Evolutionary conservation across 2,888 invertebrate genomes (phyloP).

Genomic region (Chrysotoxum bicinctum): DNA sequence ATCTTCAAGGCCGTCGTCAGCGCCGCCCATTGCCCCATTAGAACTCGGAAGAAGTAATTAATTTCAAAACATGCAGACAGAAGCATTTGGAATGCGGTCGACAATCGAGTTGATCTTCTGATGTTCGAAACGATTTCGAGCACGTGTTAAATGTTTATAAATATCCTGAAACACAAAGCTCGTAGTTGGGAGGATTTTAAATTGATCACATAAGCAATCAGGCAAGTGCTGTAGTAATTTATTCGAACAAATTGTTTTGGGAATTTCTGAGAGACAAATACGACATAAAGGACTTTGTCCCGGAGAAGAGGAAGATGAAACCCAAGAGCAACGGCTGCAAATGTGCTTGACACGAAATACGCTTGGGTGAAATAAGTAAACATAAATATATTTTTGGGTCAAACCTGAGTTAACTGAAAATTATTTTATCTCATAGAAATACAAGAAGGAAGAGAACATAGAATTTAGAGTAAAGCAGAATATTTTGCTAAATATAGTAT

Average conservation of each 20-base stretch:
- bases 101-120: neutral
- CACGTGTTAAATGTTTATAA: neutral
- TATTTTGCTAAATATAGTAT: too few relatives aligned
- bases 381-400: neutral
- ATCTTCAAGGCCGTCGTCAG: neutral
- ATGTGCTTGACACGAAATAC: slow-evolving; percentile 10
- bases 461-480: too few relatives aligned
- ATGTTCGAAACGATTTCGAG: neutral
- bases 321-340: neutral
- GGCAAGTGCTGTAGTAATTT: slow-evolving; percentile 3
- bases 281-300: neutral
- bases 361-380: neutral
- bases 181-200: neutral
- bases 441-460: too few relatives aligned
- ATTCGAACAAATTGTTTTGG: slow-evolving; percentile 13
- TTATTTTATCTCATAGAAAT: too few relatives aligned
- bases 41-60: slow-evolving; percentile 44
- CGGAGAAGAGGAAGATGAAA: neutral
- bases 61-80: slow-evolving; percentile 31
- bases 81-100: neutral
- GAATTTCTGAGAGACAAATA: neutral
- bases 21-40: neutral
- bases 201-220: neutral
- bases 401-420: too few relatives aligned
- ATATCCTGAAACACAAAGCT: slow-evolving; percentile 12